Conservation (phyloP, 2,797 vertebrate genomes). For the Dipus sagitta region DNA sequence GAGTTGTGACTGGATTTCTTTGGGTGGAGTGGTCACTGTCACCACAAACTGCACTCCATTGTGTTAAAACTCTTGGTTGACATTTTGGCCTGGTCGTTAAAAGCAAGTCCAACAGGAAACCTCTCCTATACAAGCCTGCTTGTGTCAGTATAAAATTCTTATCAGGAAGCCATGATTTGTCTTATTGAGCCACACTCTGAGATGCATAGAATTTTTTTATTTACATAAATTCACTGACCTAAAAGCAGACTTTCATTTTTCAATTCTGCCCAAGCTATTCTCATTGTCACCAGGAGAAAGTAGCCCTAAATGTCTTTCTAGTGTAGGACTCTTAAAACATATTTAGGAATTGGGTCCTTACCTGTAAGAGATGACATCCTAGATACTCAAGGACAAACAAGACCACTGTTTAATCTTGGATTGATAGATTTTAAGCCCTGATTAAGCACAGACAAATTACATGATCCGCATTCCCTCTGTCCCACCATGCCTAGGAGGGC, state of each 20-base stretch:
- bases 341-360: background rate
- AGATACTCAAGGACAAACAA: background rate
- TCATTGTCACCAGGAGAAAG: background rate
- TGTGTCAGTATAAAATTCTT: slow-evolving; percentile 5
- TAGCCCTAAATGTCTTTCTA: background rate
- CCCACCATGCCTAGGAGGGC: background rate
- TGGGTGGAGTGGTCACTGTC: background rate
- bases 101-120: background rate
- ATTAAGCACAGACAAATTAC: background rate
- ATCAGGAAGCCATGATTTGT: background rate
- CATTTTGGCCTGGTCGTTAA: background rate
- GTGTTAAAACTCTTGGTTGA: background rate
- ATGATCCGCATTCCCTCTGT: background rate
- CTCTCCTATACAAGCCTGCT: background rate
- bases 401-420: background rate
- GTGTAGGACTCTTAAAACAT: slow-evolving; percentile 13
- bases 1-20: background rate
- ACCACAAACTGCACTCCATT: background rate
- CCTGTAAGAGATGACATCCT: background rate
- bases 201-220: background rate
- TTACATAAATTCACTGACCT: background rate
- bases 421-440: background rate
- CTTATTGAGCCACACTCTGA: background rate
- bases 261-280: background rate
- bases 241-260: background rate